A percentile compares a stretch with the other conserved stretches of the same genome.
phyloP scores from a whole-genome alignment of 2,888 invertebrate genomes.

The Xestoiulus laeticollis region DNA sequence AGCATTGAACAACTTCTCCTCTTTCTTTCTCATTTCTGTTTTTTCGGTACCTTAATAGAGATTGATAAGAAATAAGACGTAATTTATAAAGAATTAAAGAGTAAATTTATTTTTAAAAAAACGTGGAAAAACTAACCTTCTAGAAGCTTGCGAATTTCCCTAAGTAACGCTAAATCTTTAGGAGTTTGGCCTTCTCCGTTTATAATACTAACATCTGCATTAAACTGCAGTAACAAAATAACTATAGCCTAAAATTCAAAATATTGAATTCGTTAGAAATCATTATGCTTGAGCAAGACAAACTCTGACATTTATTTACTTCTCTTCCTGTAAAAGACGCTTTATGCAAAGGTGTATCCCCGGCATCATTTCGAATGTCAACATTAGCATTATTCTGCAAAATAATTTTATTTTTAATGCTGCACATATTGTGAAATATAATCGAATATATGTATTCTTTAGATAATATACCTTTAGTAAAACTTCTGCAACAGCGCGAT shows the following conservation, averaged over 20 bases:
- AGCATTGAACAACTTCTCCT: slow-evolving; percentile 70
- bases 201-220: slow-evolving; percentile 72
- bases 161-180: slow-evolving; percentile 69
- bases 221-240: slow-evolving; percentile 70
- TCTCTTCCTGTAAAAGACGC: slow-evolving; percentile 76
- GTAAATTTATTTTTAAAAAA: slow-evolving; percentile 52
- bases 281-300: not conserved
- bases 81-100: slow-evolving; percentile 48
- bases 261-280: not conserved
- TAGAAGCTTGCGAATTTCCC: slow-evolving; percentile 69
- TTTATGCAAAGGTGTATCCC: slow-evolving; percentile 74
- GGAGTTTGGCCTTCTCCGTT: slow-evolving; percentile 74
- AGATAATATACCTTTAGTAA: slow-evolving; percentile 66
- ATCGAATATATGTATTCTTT: not conserved
- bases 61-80: not conserved
- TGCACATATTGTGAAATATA: not conserved
- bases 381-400: slow-evolving; percentile 69
- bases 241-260: slow-evolving; percentile 70
- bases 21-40: slow-evolving; percentile 69
- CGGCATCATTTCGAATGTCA: slow-evolving; percentile 72
- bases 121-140: slow-evolving; percentile 60
- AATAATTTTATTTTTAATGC: not conserved
- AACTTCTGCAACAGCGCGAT: slow-evolving; percentile 70
- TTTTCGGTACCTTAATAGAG: slow-evolving; percentile 69
- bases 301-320: slow-evolving; percentile 63